Evolutionary conservation across 35 echinoderm and acorn worm species (phyloP).

Genomic region (Holothuria glaberrima): DNA sequence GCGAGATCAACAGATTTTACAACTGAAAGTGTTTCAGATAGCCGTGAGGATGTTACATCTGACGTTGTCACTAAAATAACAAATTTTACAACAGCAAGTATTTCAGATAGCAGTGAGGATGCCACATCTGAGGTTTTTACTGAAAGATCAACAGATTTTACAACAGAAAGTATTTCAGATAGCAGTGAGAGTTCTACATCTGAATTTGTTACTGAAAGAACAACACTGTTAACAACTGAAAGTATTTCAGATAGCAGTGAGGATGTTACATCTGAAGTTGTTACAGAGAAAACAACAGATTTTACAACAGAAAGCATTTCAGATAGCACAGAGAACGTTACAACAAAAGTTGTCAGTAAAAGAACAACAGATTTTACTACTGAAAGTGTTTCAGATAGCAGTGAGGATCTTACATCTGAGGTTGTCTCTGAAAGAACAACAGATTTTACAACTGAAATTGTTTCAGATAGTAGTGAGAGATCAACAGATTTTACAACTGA

Average conservation of each 20-base stretch:
- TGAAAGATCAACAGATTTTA: neutral
- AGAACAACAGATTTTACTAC: neutral
- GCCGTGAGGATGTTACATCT: neutral
- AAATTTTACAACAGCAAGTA: too few species aligned
- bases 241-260: too few species aligned
- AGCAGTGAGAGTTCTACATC: neutral
- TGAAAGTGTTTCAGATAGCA: neutral
- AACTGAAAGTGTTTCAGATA: neutral
- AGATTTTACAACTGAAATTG: neutral
- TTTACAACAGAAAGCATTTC: neutral
- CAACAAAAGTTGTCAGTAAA: neutral
- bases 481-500: neutral
- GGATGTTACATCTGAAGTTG: too few species aligned
- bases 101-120: neutral
- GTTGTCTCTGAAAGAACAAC: neutral
- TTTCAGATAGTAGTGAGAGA: too few species aligned
- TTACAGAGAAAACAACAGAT: too few species aligned
- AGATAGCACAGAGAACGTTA: neutral
- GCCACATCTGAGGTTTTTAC: too few species aligned
- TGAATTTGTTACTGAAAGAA: neutral
- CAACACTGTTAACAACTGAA: neutral
- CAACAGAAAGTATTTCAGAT: neutral
- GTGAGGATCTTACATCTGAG: neutral
- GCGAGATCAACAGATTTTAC: neutral
- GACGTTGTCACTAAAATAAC: neutral